phyloP scores from a whole-genome alignment of 2,113 vertebrate genomes.

The Pholis gunnellus region DNA sequence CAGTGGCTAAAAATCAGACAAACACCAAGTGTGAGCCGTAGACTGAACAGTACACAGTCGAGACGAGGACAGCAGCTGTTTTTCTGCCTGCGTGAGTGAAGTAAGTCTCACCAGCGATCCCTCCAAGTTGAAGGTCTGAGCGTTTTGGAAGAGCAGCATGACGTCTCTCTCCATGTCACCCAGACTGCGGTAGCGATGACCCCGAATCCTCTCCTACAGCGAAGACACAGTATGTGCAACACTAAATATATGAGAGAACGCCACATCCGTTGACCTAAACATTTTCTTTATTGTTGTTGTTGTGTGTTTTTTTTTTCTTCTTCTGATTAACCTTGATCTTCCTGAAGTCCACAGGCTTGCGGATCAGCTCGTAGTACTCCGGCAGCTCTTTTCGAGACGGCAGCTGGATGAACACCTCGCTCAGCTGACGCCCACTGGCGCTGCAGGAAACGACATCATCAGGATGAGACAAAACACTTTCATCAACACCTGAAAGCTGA shows the following conservation, averaged over 20 bases:
- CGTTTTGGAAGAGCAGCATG: conserved; percentile 95
- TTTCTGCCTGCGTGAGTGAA: not conserved
- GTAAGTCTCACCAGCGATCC: conserved; percentile 89
- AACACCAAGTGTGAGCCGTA: not conserved
- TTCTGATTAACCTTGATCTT: conserved; percentile 91
- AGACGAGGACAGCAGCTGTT: not conserved
- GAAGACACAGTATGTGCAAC: not conserved
- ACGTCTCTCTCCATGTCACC: conserved; percentile 94
- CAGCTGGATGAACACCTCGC: conserved; percentile 97
- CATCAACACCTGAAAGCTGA: not conserved
- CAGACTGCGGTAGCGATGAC: conserved; percentile 93
- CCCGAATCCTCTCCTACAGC: conserved; percentile 90
- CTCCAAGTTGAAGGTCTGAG: conserved; percentile 96
- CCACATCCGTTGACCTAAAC: not conserved
- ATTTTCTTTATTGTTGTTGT: not conserved
- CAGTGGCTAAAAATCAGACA: not conserved
- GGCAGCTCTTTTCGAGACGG: conserved; percentile 96
- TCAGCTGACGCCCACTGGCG: conserved; percentile 93
- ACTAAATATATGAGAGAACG: not conserved
- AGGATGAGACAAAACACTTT: not conserved
- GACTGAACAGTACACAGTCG: not conserved
- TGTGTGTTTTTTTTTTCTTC: not conserved
- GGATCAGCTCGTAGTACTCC: conserved; percentile 96
- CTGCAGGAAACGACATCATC: conserved; percentile 71
- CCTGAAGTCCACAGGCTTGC: conserved; percentile 96